These are phyloP conservation scores for Eupithecia tripunctaria DNA, from an alignment of 2,888 invertebrate genomes.

Conservation along the genomic window DNA sequence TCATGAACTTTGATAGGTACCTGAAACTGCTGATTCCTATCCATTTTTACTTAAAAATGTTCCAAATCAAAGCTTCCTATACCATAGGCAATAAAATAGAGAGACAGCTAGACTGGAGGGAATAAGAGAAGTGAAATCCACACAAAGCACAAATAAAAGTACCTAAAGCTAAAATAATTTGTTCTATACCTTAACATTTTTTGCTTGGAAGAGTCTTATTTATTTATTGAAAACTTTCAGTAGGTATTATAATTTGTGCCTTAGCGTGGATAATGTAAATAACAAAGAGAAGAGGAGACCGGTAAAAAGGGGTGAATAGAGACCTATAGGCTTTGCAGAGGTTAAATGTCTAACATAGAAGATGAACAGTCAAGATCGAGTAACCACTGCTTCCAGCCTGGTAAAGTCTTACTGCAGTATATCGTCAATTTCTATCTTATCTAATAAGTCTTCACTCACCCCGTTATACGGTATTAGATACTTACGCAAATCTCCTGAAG, in stretches of 20 bases:
- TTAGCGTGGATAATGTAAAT: not conserved
- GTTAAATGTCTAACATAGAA: no score
- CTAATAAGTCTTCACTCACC: no score
- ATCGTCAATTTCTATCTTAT: no score
- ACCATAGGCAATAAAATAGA: not conserved
- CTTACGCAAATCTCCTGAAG: not conserved
- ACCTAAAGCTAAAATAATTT: not conserved
- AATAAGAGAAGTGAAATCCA: not conserved
- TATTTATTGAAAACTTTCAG: not conserved
- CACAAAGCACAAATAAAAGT: constrained; percentile 1
- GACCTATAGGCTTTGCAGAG: no score
- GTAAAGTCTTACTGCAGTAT: no score
- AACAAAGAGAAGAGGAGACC: not conserved
- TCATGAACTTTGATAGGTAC: not conserved
- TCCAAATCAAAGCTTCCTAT: constrained; percentile 5
- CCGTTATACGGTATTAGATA: not conserved
- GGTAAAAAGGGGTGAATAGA: no score
- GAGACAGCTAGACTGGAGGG: no score
- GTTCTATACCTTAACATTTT: not conserved
- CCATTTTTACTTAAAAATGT: not conserved
- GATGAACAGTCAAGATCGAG: no score
- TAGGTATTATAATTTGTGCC: not conserved
- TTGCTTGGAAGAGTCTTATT: not conserved
- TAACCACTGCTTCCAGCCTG: no score
- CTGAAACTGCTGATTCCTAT: not conserved